Conservation (phyloP, 2,113 vertebrate genomes). For the Eurypyga helias region DNA sequence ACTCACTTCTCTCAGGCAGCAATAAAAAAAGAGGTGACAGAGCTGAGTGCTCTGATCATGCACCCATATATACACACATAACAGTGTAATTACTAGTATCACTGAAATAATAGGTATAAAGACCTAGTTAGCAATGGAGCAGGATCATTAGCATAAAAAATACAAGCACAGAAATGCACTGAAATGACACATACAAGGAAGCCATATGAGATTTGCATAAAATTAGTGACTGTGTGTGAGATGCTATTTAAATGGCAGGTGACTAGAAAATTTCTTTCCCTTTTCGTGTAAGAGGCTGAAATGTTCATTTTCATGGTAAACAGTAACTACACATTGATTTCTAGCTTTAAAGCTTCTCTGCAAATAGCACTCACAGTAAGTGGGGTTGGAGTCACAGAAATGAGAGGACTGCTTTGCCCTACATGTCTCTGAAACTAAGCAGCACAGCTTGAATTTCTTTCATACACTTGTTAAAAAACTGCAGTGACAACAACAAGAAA, state of each 20-base stretch:
- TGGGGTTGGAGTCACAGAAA: background rate
- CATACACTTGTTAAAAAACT: background rate
- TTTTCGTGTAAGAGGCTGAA: slow-evolving; percentile 42
- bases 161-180: slow-evolving; percentile 22
- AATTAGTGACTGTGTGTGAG: slow-evolving; percentile 53
- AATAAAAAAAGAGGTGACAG: slow-evolving; percentile 6
- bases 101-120: slow-evolving; percentile 29
- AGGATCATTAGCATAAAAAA: slow-evolving; percentile 54
- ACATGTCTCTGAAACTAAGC: background rate
- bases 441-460: slow-evolving; percentile 17
- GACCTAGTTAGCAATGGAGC: slow-evolving; percentile 40
- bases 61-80: background rate
- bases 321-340: slow-evolving; percentile 47
- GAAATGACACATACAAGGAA: slow-evolving; percentile 59
- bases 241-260: slow-evolving; percentile 68
- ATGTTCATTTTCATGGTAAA: slow-evolving; percentile 70
- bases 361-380: slow-evolving; percentile 24
- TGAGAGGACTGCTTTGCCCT: background rate
- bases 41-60: background rate
- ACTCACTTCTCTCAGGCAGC: background rate
- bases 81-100: slow-evolving; percentile 42
- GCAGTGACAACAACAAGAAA: background rate
- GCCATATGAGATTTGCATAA: slow-evolving; percentile 63
- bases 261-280: slow-evolving; percentile 57
- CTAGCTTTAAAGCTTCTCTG: slow-evolving; percentile 40